A percentile compares a stretch with the other conserved stretches of the same genome.
Evolutionary conservation across 2,113 vertebrate species (phyloP).

Genomic region (Alouatta palliata): DNA sequence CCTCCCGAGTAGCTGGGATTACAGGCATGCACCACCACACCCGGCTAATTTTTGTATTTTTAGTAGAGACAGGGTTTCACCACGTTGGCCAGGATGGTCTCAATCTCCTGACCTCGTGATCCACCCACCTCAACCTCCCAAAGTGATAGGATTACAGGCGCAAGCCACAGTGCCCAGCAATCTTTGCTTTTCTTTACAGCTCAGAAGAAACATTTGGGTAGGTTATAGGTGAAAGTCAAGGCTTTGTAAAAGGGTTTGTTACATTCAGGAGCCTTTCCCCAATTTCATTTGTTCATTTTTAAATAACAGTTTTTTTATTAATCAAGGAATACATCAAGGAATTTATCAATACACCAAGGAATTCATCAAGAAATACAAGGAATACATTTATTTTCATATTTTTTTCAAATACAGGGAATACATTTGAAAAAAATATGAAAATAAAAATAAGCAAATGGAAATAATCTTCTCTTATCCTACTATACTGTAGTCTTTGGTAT

Average conservation of each 20-base stretch:
- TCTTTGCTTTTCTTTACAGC: background rate
- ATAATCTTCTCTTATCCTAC: background rate
- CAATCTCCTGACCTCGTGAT: no score
- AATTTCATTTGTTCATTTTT: background rate
- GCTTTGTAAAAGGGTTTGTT: background rate
- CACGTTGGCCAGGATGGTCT: no score
- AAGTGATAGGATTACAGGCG: no score
- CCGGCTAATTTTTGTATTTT: no score
- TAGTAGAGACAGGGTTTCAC: no score
- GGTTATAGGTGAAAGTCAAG: background rate
- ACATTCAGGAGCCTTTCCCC: background rate
- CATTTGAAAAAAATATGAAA: background rate
- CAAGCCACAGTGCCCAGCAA: background rate
- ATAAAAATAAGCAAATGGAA: background rate
- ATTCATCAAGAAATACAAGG: no score
- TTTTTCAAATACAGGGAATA: no score
- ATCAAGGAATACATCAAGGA: background rate
- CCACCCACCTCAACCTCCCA: no score
- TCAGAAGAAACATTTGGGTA: conserved; percentile 31
- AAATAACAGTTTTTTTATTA: background rate
- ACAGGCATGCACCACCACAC: fast-evolving
- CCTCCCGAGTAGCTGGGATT: no score
- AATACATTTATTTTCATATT: no score
- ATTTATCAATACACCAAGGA: no score
- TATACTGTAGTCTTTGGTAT: background rate